Base-by-base conservation (phyloP, 2,888 invertebrate species). In the Chrysolina haemoptera region DNA sequence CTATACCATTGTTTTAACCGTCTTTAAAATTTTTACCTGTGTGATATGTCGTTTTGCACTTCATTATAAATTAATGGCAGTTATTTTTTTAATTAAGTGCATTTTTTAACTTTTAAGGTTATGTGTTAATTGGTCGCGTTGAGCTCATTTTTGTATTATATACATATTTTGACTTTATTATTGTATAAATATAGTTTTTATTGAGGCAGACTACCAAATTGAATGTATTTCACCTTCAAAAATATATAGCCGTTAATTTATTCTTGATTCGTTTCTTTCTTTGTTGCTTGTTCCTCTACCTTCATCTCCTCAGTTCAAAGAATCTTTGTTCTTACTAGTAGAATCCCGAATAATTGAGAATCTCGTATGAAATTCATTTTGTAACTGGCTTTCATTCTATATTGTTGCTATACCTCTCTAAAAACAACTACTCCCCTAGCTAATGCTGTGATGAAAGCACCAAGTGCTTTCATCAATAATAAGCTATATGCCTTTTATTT, bases 161-260 rank as follows among this genome's bases (percentile, higher is more conserved):
- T 70, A 75, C 73, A 69, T 78, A 76, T 77, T 77, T 82, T 81
- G 80, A 74, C 78, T 80, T 67, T 75, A 80, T 83, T 81, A 82
- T 81, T 84, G 82, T 83, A 83, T 85, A 85, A 82, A 82, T 82
- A 84, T 85, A 86, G 85, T 84, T 83, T 85, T 82, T 84, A 84
- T 83, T 62, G 80, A 85, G 82, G 85, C 84, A 85, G 35, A 86
- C 86, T 86, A 87, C 86, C 86, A 87, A 87, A 86, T 85, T 86
- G 74, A 82, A 83, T 85, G 85, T 86, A 86, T 85, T 86, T 86
- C 73, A 77, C 74, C 70, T 84, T 81, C 79, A 83, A 82, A 84
- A 84, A 84, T 85, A 86, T 84, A 84, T 83, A 84, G 80, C 80
- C 81, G 81, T 82, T 83, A 82, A 80, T 81, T 82, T 81, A 81